phyloP scores from a whole-genome alignment of 37 sponge, comb jelly and placozoan species.

The Chondrilla cf. caribensis region DNA sequence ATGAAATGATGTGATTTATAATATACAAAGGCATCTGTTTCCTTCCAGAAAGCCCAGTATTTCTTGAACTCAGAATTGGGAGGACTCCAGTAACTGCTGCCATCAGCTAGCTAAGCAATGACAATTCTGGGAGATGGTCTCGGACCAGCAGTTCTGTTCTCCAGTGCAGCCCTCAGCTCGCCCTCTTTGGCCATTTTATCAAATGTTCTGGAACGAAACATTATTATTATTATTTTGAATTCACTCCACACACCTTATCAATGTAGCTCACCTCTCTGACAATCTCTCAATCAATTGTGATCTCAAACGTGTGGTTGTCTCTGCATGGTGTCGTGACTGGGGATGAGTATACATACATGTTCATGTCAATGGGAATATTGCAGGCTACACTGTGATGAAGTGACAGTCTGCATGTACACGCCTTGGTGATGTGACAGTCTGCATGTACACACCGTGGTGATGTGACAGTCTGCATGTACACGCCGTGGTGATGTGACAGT shows the following conservation, averaged over 20 bases:
- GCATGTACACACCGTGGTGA: no score
- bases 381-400: no score
- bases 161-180: background rate
- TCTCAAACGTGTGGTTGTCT: background rate
- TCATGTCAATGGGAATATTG: background rate
- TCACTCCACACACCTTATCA: background rate
- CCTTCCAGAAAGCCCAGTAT: background rate
- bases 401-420: no score
- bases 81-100: background rate
- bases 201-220: background rate
- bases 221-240: background rate
- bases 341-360: background rate
- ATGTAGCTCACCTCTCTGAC: background rate
- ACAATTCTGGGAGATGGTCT: background rate
- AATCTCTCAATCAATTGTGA: background rate
- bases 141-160: background rate
- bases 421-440: no score
- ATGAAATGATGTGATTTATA: background rate
- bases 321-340: background rate
- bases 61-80: background rate
- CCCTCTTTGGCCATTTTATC: slow-evolving; percentile 5
- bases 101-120: background rate
- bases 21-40: background rate
- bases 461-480: no score
- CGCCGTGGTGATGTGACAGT: no score